Base-by-base conservation (phyloP, 2,113 vertebrate genomes). In the Plecturocebus donacophilus region DNA sequence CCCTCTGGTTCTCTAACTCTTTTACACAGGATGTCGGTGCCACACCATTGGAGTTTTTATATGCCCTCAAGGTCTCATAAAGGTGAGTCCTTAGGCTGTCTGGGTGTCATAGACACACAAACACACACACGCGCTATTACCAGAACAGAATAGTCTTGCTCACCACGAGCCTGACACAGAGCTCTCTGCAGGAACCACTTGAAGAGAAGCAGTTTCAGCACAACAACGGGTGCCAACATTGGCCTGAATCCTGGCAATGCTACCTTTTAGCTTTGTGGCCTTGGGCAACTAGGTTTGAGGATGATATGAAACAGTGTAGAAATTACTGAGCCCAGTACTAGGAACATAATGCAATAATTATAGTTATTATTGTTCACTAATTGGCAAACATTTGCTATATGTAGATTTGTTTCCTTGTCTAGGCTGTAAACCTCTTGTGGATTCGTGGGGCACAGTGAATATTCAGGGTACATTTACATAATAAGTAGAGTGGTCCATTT, bases 381-480 rank as follows among this genome's bases (percentile, higher is more conserved):
- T 21, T 86, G 66, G 10, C 77, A 76, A 76, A 42, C 80, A 40
- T 82, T 68, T 86, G 32, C 17, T 81, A 42, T 17, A 3, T 92
- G 8, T 71, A 89, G 80, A 54, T 61, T 80, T 68, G 25, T 45
- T 90, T 91, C 83, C 49, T 90, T 80, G 16, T 75, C 38, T 58
- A 54, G 49, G 70, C 47, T 58, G 1, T 95, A 89, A 82, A 58
- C 94, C 21, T 82, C 90, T 79, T 70, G 12, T 79, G 68, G 61
- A 68, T 86, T 73, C 47, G 1, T 35, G 21, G 45, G 80, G 23
- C 25, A 66, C 71, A 77, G n/a, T 40, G 93, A 93, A 8, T 76
- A 54, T 83, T 66, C n/a, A 19, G 38, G 25, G 35, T 91, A 2
- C 61, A 68, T 97, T 95, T 93, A 38, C 27, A 13, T 89, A 87